A percentile compares a stretch with the other conserved stretches of the same genome.
Conservation (phyloP, 2,888 invertebrate genomes). For the Eristalis intricaria region DNA sequence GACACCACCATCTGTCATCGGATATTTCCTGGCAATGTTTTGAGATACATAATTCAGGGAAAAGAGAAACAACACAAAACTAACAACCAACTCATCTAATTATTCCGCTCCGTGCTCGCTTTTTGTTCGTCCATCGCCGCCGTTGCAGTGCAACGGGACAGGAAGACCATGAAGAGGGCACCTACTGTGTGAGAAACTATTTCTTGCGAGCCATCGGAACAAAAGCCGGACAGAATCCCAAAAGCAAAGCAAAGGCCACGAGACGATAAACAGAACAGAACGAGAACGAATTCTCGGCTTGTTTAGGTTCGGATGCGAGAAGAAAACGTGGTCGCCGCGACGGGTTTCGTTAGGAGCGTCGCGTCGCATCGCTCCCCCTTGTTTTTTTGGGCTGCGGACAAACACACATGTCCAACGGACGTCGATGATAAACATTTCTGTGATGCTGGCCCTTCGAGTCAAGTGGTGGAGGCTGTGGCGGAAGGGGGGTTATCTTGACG, state of each 20-base stretch:
- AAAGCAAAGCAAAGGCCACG: background rate
- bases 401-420: conserved; percentile 23
- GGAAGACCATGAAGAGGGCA: conserved; percentile 35
- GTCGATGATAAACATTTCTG: conserved; percentile 29
- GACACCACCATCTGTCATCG: conserved; percentile 46
- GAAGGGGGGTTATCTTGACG: conserved; percentile 18
- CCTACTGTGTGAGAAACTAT: conserved; percentile 57
- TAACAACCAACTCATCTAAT: conserved; percentile 21
- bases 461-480: conserved; percentile 9
- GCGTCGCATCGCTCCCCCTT: background rate
- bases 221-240: conserved; percentile 6
- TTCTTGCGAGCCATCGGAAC: conserved; percentile 26
- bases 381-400: background rate
- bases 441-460: conserved; percentile 26
- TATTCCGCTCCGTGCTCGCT: conserved; percentile 5
- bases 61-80: background rate
- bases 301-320: conserved; percentile 15
- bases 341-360: background rate
- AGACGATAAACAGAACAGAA: conserved; percentile 23
- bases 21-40: conserved; percentile 15
- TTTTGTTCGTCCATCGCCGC: background rate
- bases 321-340: background rate
- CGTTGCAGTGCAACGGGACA: conserved; percentile 11
- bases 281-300: conserved; percentile 18
- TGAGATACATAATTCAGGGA: conserved; percentile 2